Evolutionary conservation across 37 sponge, comb jelly and placozoan genomes (phyloP), one percentile per base, ranked within the genome.

Genomic region (Haliclona indistincta): DNA sequence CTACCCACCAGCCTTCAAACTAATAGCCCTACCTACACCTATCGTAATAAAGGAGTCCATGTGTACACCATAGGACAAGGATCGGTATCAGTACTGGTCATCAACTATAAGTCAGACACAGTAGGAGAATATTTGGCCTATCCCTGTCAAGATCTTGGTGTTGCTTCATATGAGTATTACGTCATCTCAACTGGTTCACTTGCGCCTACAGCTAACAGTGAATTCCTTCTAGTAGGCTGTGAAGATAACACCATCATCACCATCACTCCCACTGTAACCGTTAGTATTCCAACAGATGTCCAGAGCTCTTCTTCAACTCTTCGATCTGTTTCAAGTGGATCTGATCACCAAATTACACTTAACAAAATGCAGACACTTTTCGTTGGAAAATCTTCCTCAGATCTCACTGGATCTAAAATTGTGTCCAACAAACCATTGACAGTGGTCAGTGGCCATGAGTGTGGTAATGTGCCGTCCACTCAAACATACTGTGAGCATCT

Each of bases 401-500:
- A 58, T 58, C 11, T 58, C 11, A 58, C 60, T 25, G 60, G 60
- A 58, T 25, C 60, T n/a, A 58, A 26, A 58, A 20, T 58, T 25
- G 60, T 58, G 28, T 58, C 60, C 7, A n/a, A 58, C n/a, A 58
- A 20, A 58, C 60, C 60, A 58, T n/a, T 58, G 7, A 58, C 23
- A n/a, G 13, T 58, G 7, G n/a, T 58, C n/a, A 58, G 60, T n/a
- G 60, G 60, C 7, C 60, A 58, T 26, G 13, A 8, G 7, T 20
- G 26, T 25, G 60, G 60, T 25, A 25, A 20, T 58, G 13, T 58
- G n/a, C 23, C 25, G 11, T 6, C 26, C 28, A n/a, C 11, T 58
- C 11, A 11, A 25, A 20, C 6, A 8, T n/a, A n/a, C n/a, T n/a
- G n/a, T n/a, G 60, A 58, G 28, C 60, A 20, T 25, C 6, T 58